These are phyloP conservation scores for Scartelaos histophorus DNA, from an alignment of 2,113 vertebrate genomes.

Conservation along the genomic window DNA sequence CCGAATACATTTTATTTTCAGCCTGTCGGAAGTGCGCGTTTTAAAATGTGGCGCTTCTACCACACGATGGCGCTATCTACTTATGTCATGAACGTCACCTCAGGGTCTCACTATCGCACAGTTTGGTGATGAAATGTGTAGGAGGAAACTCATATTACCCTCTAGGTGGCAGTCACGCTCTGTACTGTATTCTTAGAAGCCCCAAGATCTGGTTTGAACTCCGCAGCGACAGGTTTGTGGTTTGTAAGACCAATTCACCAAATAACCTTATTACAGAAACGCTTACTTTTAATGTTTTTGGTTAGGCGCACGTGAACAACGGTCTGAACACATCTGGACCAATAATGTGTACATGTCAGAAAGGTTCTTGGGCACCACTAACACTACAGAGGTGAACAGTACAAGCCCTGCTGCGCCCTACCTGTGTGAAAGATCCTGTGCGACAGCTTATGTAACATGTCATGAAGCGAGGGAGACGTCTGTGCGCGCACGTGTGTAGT, in stretches of 20 bases:
- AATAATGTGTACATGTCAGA: conserved; percentile 32
- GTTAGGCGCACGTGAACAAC: not conserved
- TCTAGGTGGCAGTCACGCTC: conserved; percentile 44
- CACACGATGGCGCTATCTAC: conserved; percentile 51
- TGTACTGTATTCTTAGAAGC: not conserved
- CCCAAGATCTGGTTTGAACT: conserved; percentile 16
- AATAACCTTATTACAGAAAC: not conserved
- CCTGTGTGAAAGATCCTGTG: conserved; percentile 48
- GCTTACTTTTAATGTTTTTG: not conserved
- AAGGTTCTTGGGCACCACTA: conserved; percentile 21
- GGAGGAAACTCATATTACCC: conserved; percentile 3
- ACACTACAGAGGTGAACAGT: conserved; percentile 35
- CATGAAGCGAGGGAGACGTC: conserved; percentile 60
- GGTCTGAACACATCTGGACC: conserved; percentile 23
- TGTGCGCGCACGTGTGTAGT: conserved; percentile 45
- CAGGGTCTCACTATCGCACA: not conserved
- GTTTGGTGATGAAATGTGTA: not conserved
- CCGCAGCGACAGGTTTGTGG: not conserved
- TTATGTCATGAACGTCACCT: conserved; percentile 4
- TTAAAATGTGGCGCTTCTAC: not conserved
- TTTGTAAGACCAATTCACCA: not conserved
- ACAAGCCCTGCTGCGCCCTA: conserved; percentile 26
- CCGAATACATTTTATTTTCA: too few species aligned
- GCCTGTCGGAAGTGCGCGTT: too few species aligned
- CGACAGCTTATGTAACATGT: conserved; percentile 69